phyloP scores from a whole-genome alignment of 2,113 vertebrate species.

The Clinocottus analis region DNA sequence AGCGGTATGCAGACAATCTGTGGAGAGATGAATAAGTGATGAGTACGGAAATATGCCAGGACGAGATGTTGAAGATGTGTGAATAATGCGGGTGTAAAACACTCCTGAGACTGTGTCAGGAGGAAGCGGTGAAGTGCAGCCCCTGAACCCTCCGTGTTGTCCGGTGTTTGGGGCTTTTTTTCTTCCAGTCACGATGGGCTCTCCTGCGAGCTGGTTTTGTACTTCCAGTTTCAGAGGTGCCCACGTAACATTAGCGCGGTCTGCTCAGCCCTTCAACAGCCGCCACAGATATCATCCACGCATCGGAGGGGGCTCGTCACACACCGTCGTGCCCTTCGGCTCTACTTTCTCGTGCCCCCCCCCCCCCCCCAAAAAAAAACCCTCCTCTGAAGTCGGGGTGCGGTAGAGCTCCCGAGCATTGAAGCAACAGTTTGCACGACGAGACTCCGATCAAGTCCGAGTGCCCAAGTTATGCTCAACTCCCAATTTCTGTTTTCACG shows the following conservation, averaged over 20 bases:
- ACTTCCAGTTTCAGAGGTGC: neutral
- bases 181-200: neutral
- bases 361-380: neutral
- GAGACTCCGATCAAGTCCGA: constrained; percentile 50
- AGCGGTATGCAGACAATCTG: constrained; percentile 40
- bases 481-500: constrained; percentile 10
- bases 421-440: constrained; percentile 81
- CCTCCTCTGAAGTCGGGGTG: constrained; percentile 55
- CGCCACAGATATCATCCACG: neutral
- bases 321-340: constrained; percentile 62
- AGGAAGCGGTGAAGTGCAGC: constrained; percentile 38
- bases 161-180: neutral
- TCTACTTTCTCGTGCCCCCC: constrained; percentile 46
- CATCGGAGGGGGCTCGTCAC: constrained; percentile 47
- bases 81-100: constrained; percentile 16
- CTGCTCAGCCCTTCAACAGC: neutral
- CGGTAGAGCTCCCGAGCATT: constrained; percentile 53
- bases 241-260: neutral
- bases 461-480: constrained; percentile 62
- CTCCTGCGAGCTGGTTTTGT: neutral
- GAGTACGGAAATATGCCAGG: constrained; percentile 3
- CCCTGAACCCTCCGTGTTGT: constrained; percentile 8
- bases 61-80: constrained; percentile 18
- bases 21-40: constrained; percentile 46
- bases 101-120: constrained; percentile 7